phyloP scores from a whole-genome alignment of 2,797 vertebrate genomes.

The Loriculus beryllinus region DNA sequence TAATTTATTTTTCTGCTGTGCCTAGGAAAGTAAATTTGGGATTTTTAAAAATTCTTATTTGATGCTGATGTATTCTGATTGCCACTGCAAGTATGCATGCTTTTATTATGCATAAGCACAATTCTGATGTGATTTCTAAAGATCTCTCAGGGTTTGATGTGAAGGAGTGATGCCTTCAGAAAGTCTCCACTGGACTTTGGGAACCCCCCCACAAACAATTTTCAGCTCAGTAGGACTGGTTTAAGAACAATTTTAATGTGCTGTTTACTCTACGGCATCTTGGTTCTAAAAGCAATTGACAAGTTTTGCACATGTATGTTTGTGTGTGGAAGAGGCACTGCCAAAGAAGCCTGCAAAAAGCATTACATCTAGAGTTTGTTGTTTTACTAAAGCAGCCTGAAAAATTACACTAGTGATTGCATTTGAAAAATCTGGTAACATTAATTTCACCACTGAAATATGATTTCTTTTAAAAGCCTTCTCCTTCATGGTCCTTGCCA shows the following conservation, averaged over 20 bases:
- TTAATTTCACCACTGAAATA: conserved; percentile 66
- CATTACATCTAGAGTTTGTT: not conserved
- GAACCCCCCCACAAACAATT: not conserved
- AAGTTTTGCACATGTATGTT: not conserved
- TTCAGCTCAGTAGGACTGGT: not conserved
- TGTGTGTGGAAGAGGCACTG: not conserved
- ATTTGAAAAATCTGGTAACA: not conserved
- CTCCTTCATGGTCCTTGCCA: conserved; percentile 47
- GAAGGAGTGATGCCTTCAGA: not conserved
- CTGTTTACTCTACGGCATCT: conserved; percentile 8
- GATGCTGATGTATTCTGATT: conserved; percentile 16
- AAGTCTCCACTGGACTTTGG: not conserved
- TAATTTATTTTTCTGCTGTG: conserved; percentile 2
- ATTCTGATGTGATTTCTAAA: not conserved
- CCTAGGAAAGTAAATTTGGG: not conserved
- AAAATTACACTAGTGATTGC: conserved; percentile 7
- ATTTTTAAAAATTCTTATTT: not conserved
- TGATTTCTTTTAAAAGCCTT: conserved; percentile 59
- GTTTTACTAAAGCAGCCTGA: conserved; percentile 4
- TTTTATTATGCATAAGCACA: not conserved
- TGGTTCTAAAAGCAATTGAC: not conserved
- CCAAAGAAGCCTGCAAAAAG: conserved; percentile 5
- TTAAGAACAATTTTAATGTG: not conserved
- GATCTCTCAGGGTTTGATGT: not conserved
- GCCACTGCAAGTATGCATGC: not conserved